Conservation (phyloP, 2,113 vertebrate genomes). For the Poeciliopsis prolifica region DNA sequence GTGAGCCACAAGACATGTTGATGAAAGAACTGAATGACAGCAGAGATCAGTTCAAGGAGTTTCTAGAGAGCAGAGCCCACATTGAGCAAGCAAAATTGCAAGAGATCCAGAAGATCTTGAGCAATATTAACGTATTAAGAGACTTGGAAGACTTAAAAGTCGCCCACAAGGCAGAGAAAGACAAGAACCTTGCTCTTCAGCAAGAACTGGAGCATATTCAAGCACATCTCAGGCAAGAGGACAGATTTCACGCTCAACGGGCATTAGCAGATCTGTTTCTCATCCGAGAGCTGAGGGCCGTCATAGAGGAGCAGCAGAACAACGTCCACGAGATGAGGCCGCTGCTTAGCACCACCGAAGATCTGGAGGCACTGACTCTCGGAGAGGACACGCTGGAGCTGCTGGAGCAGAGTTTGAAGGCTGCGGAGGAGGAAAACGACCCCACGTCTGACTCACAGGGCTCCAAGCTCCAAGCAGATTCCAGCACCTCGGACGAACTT, state of each 20-base stretch:
- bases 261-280: background rate
- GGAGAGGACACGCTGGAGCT: too few relatives aligned
- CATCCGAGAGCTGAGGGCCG: background rate
- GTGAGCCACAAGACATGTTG: background rate
- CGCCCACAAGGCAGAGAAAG: background rate
- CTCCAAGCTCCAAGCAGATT: background rate
- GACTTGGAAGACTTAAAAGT: background rate
- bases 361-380: too few relatives aligned
- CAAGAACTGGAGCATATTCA: background rate
- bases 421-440: background rate
- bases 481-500: background rate
- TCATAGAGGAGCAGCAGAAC: background rate
- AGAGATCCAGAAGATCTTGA: background rate
- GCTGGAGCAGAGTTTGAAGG: background rate
- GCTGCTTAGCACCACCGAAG: background rate
- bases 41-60: background rate
- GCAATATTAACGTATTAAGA: background rate
- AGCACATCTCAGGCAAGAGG: background rate
- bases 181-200: background rate
- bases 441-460: background rate
- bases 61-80: background rate
- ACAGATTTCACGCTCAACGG: background rate
- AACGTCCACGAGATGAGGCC: background rate
- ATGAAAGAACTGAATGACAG: background rate
- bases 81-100: background rate